Base-by-base conservation (phyloP, 2,113 vertebrate genomes). In the Vombatus ursinus region DNA sequence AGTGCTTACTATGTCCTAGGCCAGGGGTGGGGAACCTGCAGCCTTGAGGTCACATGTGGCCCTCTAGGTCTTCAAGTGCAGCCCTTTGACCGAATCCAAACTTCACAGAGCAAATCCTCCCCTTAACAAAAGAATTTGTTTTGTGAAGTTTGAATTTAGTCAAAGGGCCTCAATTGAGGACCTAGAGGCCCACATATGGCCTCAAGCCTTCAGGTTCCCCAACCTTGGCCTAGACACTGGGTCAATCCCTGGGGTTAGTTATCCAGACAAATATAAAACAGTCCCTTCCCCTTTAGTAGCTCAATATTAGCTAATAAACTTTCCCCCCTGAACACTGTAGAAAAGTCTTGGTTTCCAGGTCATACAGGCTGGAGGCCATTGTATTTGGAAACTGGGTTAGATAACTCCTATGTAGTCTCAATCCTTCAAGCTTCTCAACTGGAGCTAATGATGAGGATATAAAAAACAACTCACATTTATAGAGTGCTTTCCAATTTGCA, bases 341-440 rank as follows among this genome's bases (percentile, higher is more conserved):
- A 48, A 47, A 92, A 94, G 52, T 47, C 37, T 37, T 1, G 47
- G 47, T 53, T 92, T 53, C 89, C 92, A 93, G 77, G 61, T 9
- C 51, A 68, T 28, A 14, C 28, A 54, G 48, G 19, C 24, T 91
- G 19, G 14, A 89, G 52, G 16, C 22, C 54, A 48, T 31, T 91
- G 92, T 57, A 44, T 92, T 44, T 95, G 8, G 53, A 24, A 12
- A 91, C 49, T 37, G 31, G 77, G 93, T 52, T 68, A 96, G 89
- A 28, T 90, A 47, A 89, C n/a, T 26, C 6, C 16, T 57, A 51
- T n/a, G 3, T 23, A 77, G 44, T 23, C 49, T 90, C 7, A 14
- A 44, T 44, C 31, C 24, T 9, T 50, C 12, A 94, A 53, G 50
- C 19, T 92, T 95, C 37, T 95, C 31, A 77, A 44, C 16, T 44